Percentiles rank a stretch among this genome's conserved stretches.
Evolutionary conservation across 2,113 vertebrate species (phyloP).

Genomic region (Triplophysa dalaica): DNA sequence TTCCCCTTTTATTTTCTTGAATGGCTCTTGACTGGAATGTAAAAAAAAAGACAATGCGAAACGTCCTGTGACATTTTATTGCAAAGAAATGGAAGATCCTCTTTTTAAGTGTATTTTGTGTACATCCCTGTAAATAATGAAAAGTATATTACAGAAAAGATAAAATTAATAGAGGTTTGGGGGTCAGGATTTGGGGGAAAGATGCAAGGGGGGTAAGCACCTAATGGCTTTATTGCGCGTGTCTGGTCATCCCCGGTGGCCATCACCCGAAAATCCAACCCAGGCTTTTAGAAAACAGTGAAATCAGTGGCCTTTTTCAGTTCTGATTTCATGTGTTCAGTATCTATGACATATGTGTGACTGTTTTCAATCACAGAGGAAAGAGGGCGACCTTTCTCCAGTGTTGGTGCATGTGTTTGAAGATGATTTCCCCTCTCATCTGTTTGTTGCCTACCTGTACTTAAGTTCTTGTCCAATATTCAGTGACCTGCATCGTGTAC

Average conservation of each 20-base stretch:
- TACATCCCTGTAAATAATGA: conserved; percentile 82
- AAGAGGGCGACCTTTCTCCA: conserved; percentile 68
- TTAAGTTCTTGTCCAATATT: conserved; percentile 71
- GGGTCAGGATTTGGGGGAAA: conserved; percentile 57
- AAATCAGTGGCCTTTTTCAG: conserved; percentile 56
- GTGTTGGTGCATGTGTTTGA: conserved; percentile 76
- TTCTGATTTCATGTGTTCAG: conserved; percentile 59
- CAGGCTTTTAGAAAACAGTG: conserved; percentile 58
- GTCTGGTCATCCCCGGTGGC: conserved; percentile 61
- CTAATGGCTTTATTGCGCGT: conserved; percentile 66
- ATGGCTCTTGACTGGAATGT: conserved; percentile 71
- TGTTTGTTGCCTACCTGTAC: conserved; percentile 62
- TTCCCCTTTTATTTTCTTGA: conserved; percentile 57
- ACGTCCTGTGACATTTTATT: conserved; percentile 60
- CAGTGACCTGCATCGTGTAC: conserved; percentile 75
- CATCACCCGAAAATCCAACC: conserved; percentile 59
- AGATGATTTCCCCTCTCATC: conserved; percentile 65
- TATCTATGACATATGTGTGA: conserved; percentile 61
- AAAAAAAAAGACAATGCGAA: conserved; percentile 61
- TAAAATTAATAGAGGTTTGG: conserved; percentile 69
- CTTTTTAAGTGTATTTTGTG: conserved; percentile 83
- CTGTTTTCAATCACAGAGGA: conserved; percentile 58
- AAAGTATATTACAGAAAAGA: conserved; percentile 64
- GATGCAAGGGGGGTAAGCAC: conserved; percentile 57
- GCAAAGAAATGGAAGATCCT: conserved; percentile 58